Conservation (phyloP, 1,140 invertebrate genomes). For the Zaprionus tsacasi region DNA sequence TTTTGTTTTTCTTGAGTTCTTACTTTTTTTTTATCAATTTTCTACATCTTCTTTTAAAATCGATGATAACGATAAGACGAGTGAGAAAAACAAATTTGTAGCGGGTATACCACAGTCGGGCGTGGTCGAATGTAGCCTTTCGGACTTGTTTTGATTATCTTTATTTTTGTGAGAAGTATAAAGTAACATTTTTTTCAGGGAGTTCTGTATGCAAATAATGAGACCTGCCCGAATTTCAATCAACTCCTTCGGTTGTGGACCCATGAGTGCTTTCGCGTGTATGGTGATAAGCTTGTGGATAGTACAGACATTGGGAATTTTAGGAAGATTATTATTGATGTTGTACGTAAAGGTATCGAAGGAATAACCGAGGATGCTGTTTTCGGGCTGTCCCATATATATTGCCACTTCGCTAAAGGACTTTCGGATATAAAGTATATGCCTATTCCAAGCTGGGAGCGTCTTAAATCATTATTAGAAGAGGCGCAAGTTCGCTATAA, state of each 20-base stretch:
- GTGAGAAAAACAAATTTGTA: too few relatives aligned
- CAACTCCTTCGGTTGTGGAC: constrained; percentile 93
- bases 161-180: too few relatives aligned
- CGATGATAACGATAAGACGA: too few relatives aligned
- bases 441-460: constrained; percentile 89
- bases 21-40: too few relatives aligned
- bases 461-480: constrained; percentile 90
- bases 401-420: constrained; percentile 95
- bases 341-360: constrained; percentile 94
- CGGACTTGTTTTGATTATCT: too few relatives aligned
- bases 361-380: constrained; percentile 88
- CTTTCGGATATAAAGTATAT: constrained; percentile 96
- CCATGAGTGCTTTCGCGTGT: constrained; percentile 95
- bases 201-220: constrained; percentile 93
- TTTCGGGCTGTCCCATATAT: constrained; percentile 91
- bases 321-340: constrained; percentile 90
- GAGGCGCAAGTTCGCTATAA: constrained; percentile 95
- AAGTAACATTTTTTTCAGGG: constrained; percentile 90
- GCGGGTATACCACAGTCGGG: too few relatives aligned
- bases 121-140: too few relatives aligned
- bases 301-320: constrained; percentile 90
- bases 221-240: constrained; percentile 89
- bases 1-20: too few relatives aligned
- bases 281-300: constrained; percentile 94
- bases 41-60: too few relatives aligned